Evolutionary conservation across 37 sponge, comb jelly and placozoan genomes (phyloP), one percentile per base, ranked within the genome.

Genomic region (Halisarca cf. caerulea): DNA sequence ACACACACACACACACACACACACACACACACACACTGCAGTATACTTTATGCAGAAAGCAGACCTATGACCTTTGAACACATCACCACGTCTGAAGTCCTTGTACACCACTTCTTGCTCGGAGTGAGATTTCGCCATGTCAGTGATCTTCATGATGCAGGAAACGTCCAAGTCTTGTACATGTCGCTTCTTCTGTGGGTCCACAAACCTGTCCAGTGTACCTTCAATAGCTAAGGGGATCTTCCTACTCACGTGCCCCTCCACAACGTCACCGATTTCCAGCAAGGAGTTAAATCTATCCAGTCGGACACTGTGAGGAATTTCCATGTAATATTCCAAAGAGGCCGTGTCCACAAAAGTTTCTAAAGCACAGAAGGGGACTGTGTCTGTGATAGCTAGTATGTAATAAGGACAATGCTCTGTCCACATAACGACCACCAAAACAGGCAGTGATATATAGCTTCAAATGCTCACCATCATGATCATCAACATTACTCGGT

Each of bases 241-340:
- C 42, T 74, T 44, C 44, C 24, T 40, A 23, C 75, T 27, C 17
- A 91, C 86, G 43, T 85, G 89, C 32, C 92, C 92, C 47, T 66
- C 35, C 32, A 91, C 53, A n/a, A 91, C 41, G 42, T 91, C 92
- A 27, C 89, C 92, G 36, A 53, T 37, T 20, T 57, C 34, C 0
- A 91, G 64, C 41, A 91, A 45, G 84, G 81, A 80, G 51, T 86
- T 83, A 33, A 90, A 82, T 34, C 80, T 74, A 41, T 78, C 54
- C 41, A 51, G 74, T 66, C 91, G 34, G 5, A 68, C 32, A 34
- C 24, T 21, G 3, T 3, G 34, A 23, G 15, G 23, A 18, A 83
- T 82, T 58, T 66, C 35, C 83, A 79, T 86, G 59, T 90, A 83
- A 57, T 83, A 83, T 66, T 90, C 91, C 66, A 90, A 32, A 45